Evolutionary conservation across 2,888 invertebrate genomes (phyloP).

Genomic region (Acholoe squamosa): DNA sequence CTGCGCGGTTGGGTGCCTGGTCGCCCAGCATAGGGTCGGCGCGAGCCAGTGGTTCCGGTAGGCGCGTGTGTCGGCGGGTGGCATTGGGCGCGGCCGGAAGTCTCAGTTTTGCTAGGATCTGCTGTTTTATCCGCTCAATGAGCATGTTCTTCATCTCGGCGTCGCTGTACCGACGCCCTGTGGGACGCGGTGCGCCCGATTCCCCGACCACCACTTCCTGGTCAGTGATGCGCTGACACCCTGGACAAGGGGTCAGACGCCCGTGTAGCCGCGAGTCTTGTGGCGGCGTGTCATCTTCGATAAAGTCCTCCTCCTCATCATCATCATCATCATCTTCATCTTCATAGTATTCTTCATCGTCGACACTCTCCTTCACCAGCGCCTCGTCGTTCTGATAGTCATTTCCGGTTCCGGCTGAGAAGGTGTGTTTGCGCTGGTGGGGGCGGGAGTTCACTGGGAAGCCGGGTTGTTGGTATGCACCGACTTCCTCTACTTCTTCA

Average conservation of each 20-base stretch:
- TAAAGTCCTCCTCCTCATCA: not conserved
- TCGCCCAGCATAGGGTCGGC: slow-evolving; percentile 45
- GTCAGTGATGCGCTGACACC: slow-evolving; percentile 44
- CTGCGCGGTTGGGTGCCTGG: not conserved
- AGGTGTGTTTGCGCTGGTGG: not conserved
- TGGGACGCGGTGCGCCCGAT: not conserved
- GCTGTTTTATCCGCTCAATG: slow-evolving; percentile 48
- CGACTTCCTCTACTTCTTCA: not conserved
- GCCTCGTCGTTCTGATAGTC: slow-evolving; percentile 41
- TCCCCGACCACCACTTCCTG: not conserved
- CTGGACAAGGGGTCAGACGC: slow-evolving; percentile 7
- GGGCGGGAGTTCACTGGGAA: not conserved
- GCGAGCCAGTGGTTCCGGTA: slow-evolving; percentile 5
- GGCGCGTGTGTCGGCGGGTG: slow-evolving; percentile 39
- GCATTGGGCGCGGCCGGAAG: slow-evolving; percentile 44
- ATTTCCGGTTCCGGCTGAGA: not conserved
- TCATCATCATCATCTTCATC: not conserved
- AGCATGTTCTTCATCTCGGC: slow-evolving; percentile 43
- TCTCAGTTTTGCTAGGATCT: slow-evolving; percentile 26
- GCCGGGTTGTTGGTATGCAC: not conserved
- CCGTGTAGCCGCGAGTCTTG: slow-evolving; percentile 32
- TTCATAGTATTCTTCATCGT: not conserved
- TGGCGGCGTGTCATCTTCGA: not conserved
- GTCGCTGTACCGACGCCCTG: not conserved
- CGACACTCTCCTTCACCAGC: not conserved